phyloP scores from a whole-genome alignment of 2,797 vertebrate species.

The Phyllotis vaccarum region DNA sequence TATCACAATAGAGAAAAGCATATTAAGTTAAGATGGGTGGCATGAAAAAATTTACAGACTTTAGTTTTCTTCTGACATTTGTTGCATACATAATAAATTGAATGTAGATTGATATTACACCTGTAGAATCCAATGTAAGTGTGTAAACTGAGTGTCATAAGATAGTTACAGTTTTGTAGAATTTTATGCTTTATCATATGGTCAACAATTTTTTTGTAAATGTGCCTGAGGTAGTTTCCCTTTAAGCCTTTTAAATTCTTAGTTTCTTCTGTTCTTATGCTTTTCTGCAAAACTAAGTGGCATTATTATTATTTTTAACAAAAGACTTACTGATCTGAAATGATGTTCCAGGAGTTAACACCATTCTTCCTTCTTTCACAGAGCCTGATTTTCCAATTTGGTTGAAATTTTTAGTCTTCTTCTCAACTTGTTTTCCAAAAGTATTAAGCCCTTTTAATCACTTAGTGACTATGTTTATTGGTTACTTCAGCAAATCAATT shows the following conservation, averaged over 20 bases:
- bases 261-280: not conserved
- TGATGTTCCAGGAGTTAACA: not conserved
- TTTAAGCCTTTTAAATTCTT: not conserved
- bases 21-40: too few relatives aligned
- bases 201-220: not conserved
- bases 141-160: not conserved
- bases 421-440: conserved; percentile 42
- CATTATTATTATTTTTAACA: not conserved
- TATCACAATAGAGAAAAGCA: not conserved
- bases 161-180: not conserved
- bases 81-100: not conserved
- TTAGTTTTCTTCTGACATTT: not conserved
- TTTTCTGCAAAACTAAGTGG: not conserved
- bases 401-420: not conserved
- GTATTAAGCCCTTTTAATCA: conserved; percentile 54
- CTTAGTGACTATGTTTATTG: not conserved
- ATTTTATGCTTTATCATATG: not conserved
- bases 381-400: conserved; percentile 13
- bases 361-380: not conserved
- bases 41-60: not conserved
- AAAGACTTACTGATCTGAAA: not conserved
- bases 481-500: conserved; percentile 18
- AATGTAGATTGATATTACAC: not conserved
- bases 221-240: not conserved
- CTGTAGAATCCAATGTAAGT: not conserved